Evolutionary conservation across 2,113 vertebrate species (phyloP).

Genomic region (Sclerurus mexicanus): DNA sequence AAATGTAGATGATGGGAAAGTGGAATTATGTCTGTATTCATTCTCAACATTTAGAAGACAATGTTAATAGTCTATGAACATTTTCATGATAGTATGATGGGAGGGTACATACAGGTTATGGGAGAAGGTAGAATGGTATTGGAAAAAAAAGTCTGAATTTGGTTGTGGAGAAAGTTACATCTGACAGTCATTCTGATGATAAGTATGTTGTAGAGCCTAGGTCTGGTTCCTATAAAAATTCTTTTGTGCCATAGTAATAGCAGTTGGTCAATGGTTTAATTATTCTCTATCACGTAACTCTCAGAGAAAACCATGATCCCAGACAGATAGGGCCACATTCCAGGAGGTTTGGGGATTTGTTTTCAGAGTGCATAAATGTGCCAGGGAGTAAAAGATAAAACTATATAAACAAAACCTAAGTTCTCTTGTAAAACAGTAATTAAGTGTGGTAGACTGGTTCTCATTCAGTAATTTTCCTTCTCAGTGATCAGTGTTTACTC

Average conservation of each 20-base stretch:
- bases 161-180: background rate
- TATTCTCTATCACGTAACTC: background rate
- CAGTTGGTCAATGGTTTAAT: background rate
- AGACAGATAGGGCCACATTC: background rate
- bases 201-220: background rate
- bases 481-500: background rate
- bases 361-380: background rate
- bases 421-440: background rate
- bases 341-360: background rate
- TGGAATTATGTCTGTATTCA: background rate
- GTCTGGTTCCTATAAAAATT: slow-evolving; percentile 11
- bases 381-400: background rate
- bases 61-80: background rate
- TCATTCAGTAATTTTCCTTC: background rate
- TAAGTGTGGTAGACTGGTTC: background rate
- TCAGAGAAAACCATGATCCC: background rate
- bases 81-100: background rate
- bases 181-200: background rate
- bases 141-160: background rate
- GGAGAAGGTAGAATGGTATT: background rate
- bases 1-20: background rate
- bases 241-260: background rate
- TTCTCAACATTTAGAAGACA: background rate
- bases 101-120: background rate
- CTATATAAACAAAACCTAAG: background rate